A percentile compares a stretch with the other conserved stretches of the same genome.
Evolutionary conservation across 30 jellyfish, hydroid and myxozoan genomes (phyloP).

Genomic region (Turritopsis rubra): DNA sequence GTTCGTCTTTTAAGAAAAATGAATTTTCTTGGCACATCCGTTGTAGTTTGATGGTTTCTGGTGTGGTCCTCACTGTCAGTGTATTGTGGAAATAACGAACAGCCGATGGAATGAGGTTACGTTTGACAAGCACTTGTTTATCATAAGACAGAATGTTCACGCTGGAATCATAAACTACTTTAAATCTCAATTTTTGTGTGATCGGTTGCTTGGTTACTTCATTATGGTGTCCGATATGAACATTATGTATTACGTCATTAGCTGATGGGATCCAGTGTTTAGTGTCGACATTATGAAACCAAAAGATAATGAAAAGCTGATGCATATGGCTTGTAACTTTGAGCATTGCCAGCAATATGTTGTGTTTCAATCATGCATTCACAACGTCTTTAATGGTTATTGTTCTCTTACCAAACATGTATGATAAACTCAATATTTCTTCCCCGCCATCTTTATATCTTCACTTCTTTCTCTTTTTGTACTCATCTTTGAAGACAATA

Average conservation of each 20-base stretch:
- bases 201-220: slow-evolving; percentile 39
- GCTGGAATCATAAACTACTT: slow-evolving; percentile 55
- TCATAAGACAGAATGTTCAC: slow-evolving; percentile 35
- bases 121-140: slow-evolving; percentile 52
- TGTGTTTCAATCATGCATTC: neutral
- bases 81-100: slow-evolving; percentile 66
- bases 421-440: neutral
- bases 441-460: neutral
- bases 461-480: neutral
- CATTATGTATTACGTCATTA: slow-evolving; percentile 73
- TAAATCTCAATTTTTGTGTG: slow-evolving; percentile 60
- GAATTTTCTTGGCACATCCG: slow-evolving; percentile 84
- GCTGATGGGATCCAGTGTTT: slow-evolving; percentile 79
- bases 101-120: slow-evolving; percentile 73
- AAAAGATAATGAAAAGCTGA: neutral
- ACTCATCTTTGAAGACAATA: neutral
- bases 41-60: slow-evolving; percentile 59
- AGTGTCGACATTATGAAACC: neutral
- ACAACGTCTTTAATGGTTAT: neutral
- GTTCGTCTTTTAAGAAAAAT: slow-evolving; percentile 48
- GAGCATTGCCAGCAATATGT: neutral
- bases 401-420: neutral
- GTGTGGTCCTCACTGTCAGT: slow-evolving; percentile 44
- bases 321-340: neutral
- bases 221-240: slow-evolving; percentile 61